Conservation (phyloP, 2,113 vertebrate genomes). For the Catharus bicknelli region DNA sequence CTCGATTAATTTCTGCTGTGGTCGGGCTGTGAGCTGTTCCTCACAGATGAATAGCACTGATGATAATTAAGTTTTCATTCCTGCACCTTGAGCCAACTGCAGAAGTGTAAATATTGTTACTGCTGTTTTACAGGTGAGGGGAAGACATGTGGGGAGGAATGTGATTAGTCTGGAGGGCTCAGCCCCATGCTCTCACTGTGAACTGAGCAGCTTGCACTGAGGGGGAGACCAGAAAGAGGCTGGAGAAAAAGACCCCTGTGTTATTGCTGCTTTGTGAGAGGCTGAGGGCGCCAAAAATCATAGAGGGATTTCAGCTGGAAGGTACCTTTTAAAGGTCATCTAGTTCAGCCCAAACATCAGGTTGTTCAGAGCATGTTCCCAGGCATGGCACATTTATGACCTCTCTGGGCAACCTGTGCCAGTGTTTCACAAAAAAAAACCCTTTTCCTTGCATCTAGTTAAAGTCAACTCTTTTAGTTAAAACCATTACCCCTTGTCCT, state of each 20-base stretch:
- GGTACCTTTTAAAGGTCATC: not conserved
- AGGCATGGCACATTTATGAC: not conserved
- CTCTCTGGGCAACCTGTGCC: not conserved
- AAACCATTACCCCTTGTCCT: not conserved
- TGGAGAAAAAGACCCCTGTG: not conserved
- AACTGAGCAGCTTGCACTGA: not conserved
- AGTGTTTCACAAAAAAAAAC: not conserved
- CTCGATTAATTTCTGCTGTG: accelerated
- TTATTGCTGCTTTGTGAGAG: not conserved
- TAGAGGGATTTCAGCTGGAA: not conserved
- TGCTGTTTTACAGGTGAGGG: slow-evolving; percentile 3
- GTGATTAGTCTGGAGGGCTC: not conserved
- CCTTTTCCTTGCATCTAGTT: not conserved
- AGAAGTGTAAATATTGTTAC: slow-evolving; percentile 14
- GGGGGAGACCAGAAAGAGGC: not conserved
- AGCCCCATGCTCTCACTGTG: accelerated
- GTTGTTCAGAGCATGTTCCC: not conserved
- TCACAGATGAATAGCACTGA: not conserved
- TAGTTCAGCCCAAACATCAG: not conserved
- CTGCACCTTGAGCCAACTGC: not conserved
- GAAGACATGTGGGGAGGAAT: not conserved
- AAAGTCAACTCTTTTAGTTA: not conserved
- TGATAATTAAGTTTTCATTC: slow-evolving; percentile 17
- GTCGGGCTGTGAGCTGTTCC: not conserved
- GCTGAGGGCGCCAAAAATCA: not conserved